Conservation (phyloP, 92 coral and sea anemone species). For the Metridium senile region DNA sequence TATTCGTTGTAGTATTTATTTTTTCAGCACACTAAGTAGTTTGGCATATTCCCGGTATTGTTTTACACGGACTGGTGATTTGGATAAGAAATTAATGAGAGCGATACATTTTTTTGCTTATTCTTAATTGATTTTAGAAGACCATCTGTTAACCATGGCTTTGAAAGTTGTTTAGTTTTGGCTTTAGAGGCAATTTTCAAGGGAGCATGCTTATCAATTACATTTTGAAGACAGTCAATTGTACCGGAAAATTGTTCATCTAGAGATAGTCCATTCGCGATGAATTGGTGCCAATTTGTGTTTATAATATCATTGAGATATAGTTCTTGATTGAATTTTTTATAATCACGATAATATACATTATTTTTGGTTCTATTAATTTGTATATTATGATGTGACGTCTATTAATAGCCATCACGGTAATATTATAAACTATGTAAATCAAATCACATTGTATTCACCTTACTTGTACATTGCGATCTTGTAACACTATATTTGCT, state of each 20-base stretch:
- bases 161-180: slow-evolving; percentile 25
- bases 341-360: slow-evolving; percentile 20
- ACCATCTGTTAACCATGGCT: slow-evolving; percentile 38
- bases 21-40: slow-evolving; percentile 6
- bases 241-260: neutral
- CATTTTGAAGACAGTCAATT: neutral
- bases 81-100: slow-evolving; percentile 11
- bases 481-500: too few relatives aligned
- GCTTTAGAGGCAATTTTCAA: neutral
- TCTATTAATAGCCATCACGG: too few relatives aligned
- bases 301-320: neutral
- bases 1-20: slow-evolving; percentile 28
- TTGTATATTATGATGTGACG: too few relatives aligned
- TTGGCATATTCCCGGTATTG: slow-evolving; percentile 27
- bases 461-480: too few relatives aligned
- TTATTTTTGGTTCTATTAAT: neutral
- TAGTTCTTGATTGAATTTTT: slow-evolving; percentile 5
- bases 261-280: neutral
- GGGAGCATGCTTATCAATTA: slow-evolving; percentile 48
- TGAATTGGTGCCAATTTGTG: neutral
- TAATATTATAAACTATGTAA: too few relatives aligned
- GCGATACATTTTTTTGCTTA: slow-evolving; percentile 29
- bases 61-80: neutral
- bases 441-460: too few relatives aligned
- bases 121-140: slow-evolving; percentile 26